Evolutionary conservation across 2,888 invertebrate genomes (phyloP).

Genomic region (Andrena bicolor): DNA sequence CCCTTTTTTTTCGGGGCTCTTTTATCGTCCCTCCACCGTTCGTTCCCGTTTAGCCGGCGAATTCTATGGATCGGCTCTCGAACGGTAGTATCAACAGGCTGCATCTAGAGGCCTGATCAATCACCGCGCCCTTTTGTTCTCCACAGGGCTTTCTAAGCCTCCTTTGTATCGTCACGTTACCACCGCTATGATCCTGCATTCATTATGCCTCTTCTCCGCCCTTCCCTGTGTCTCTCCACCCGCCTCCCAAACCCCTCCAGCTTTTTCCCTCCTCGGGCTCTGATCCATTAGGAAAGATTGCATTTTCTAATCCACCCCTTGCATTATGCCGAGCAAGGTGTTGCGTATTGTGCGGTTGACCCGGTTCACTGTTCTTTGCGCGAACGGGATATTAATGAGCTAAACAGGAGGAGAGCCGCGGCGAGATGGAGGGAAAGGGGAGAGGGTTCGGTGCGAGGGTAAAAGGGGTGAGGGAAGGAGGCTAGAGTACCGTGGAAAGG

Average conservation of each 20-base stretch:
- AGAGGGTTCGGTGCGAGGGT: neutral
- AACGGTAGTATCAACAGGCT: slow-evolving; percentile 81
- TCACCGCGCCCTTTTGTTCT: slow-evolving; percentile 81
- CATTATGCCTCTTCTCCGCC: slow-evolving; percentile 74
- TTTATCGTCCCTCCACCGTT: slow-evolving; percentile 53
- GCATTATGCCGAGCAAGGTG: slow-evolving; percentile 58
- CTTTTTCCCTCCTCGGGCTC: slow-evolving; percentile 61
- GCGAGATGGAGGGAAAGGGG: neutral
- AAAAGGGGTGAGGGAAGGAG: slow-evolving; percentile 4
- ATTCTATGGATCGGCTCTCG: slow-evolving; percentile 75
- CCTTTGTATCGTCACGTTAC: slow-evolving; percentile 79
- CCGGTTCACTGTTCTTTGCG: slow-evolving; percentile 61
- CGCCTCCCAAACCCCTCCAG: slow-evolving; percentile 44
- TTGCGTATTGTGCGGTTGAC: slow-evolving; percentile 63
- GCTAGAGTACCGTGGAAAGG: neutral
- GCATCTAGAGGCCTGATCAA: slow-evolving; percentile 82
- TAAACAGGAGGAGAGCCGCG: slow-evolving; percentile 12
- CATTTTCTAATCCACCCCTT: slow-evolving; percentile 76
- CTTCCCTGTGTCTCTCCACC: slow-evolving; percentile 23
- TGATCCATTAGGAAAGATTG: slow-evolving; percentile 81
- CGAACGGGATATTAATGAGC: slow-evolving; percentile 54
- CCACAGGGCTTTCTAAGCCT: slow-evolving; percentile 77
- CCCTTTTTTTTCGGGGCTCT: slow-evolving; percentile 51
- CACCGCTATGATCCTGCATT: slow-evolving; percentile 79
- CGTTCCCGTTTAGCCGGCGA: slow-evolving; percentile 55